A percentile compares a stretch with the other conserved stretches of the same genome.
These are phyloP conservation scores for Onychomys leucogaster DNA, from an alignment of 2,797 vertebrate species.

Conservation along the genomic window DNA sequence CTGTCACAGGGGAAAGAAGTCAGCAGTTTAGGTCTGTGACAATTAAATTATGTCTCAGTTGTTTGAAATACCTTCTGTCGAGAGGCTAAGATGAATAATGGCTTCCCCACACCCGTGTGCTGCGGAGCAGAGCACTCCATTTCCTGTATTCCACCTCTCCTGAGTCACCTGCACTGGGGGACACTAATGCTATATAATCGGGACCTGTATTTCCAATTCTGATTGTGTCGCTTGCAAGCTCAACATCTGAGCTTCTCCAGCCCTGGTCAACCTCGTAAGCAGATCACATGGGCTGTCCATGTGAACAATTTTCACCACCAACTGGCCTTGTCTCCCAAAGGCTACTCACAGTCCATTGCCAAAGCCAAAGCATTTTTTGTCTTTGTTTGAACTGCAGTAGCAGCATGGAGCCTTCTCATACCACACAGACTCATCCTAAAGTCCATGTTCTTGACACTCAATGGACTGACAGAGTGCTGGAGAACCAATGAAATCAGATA, in stretches of 20 bases:
- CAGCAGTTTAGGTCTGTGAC: neutral
- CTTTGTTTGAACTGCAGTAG: neutral
- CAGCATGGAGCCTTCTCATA: neutral
- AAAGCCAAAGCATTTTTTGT: neutral
- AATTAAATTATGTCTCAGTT: neutral
- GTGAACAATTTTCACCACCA: rapidly evolving
- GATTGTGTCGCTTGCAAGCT: rapidly evolving
- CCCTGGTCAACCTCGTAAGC: neutral
- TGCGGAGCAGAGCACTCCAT: rapidly evolving
- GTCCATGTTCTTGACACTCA: neutral
- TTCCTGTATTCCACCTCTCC: neutral
- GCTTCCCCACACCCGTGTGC: too few species aligned
- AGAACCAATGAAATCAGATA: neutral
- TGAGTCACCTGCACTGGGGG: neutral
- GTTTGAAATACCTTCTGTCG: neutral
- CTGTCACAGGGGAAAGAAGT: neutral
- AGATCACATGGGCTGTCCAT: neutral
- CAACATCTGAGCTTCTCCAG: neutral
- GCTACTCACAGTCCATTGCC: neutral
- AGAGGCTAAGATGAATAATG: neutral
- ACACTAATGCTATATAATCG: neutral
- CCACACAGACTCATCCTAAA: neutral
- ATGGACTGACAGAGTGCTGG: neutral
- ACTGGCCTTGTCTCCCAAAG: neutral
- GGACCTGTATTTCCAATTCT: rapidly evolving